Conservation (phyloP, 2,797 vertebrate species). For the Myripristis jacobus region DNA sequence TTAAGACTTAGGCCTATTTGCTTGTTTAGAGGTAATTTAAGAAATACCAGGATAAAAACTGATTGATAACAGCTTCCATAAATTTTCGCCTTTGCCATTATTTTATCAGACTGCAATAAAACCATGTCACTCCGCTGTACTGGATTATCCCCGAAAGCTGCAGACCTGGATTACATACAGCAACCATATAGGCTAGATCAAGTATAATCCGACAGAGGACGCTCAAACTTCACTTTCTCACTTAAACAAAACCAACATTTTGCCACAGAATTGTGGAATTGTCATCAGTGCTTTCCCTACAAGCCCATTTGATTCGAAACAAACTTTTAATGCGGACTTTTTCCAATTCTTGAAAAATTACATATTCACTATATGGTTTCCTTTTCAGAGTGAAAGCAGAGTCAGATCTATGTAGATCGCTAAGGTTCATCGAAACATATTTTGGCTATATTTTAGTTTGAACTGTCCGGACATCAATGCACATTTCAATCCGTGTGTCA, state of each 20-base stretch:
- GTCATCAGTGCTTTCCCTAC: neutral
- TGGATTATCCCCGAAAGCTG: no score
- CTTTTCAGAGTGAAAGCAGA: neutral
- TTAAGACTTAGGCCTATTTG: no score
- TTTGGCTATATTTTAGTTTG: neutral
- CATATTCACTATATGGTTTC: neutral
- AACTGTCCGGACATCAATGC: neutral
- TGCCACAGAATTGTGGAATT: neutral
- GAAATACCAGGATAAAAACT: no score
- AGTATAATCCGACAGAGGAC: slow-evolving; percentile 67
- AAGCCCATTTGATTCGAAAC: neutral
- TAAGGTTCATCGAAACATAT: neutral
- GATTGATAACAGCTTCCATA: no score
- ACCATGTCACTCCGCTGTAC: no score
- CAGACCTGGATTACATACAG: neutral
- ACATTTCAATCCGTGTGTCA: slow-evolving; percentile 6
- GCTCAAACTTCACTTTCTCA: slow-evolving; percentile 39
- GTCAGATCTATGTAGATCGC: neutral
- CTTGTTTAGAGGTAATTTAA: no score
- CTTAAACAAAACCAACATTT: neutral
- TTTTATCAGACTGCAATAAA: no score
- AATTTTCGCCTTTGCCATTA: no score
- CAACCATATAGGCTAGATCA: neutral
- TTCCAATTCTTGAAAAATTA: neutral
- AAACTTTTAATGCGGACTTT: no score